phyloP scores from a whole-genome alignment of 92 coral and sea anemone genomes.

The Phenganax subtilis region DNA sequence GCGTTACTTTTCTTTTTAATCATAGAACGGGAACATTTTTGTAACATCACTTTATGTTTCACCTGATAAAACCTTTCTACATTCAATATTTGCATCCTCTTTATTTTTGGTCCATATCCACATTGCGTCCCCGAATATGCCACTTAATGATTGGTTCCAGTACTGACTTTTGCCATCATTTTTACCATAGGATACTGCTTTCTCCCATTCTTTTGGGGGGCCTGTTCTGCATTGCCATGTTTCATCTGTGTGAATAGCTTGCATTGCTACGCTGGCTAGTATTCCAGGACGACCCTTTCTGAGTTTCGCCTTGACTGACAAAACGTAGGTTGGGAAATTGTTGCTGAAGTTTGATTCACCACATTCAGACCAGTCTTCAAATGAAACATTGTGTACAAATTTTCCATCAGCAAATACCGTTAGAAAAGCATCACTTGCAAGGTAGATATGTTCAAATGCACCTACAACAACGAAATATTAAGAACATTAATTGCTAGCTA shows the following conservation, averaged over 20 bases:
- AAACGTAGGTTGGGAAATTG: not conserved
- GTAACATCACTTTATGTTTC: not conserved
- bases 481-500: no score
- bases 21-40: no score
- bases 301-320: not conserved
- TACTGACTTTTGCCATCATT: not conserved
- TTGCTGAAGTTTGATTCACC: not conserved
- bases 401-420: not conserved
- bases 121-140: not conserved
- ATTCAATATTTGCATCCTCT: not conserved
- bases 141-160: not conserved
- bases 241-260: not conserved
- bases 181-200: not conserved
- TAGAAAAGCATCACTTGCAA: conserved; percentile 3
- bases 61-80: conserved; percentile 1
- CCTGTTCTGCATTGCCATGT: not conserved
- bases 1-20: no score
- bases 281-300: not conserved
- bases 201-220: not conserved
- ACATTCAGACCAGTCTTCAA: not conserved
- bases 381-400: not conserved
- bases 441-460: not conserved
- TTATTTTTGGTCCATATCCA: not conserved
- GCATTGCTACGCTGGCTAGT: not conserved
- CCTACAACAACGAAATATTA: no score